Evolutionary conservation across 2,113 vertebrate genomes (phyloP), one percentile per base, ranked within the genome.

Genomic region (Abramis brama): DNA sequence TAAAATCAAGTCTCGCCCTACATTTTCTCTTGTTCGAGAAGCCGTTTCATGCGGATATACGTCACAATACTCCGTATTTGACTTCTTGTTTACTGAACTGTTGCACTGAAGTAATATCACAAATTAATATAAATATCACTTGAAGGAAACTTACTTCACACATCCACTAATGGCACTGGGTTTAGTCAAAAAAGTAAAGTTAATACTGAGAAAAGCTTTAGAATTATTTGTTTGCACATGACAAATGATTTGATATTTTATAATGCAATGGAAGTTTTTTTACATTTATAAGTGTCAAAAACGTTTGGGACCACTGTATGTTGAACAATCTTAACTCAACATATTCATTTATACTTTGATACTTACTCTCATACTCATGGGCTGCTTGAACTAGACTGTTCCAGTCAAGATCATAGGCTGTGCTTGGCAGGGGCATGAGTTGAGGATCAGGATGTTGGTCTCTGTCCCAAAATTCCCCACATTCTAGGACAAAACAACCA

Each of bases 311-410:
- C 17, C 36, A 73, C 10, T 45, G 55, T 30, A 30, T 45, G 25
- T 64, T 57, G n/a, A 17, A 68, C 8, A 78, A 23, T 36, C 60
- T 15, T 39, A 23, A 23, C 36, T 82, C n/a, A 23, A 68, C 10
- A 59, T 57, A 33, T 39, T 25, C 9, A 83, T 62, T 82, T 77
- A 15, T 57, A 3, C 39, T 62, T 68, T 79, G 9, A 60, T 47
- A 74, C 77, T 89, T 89, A 95, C 95, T 93, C 92, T 96, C 94
- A 0, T 94, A 96, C 0, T 94, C 95, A 84, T 95, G 94, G 30
- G 95, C 95, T 0, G 94, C 94, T 0, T 89, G 94, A 12, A 96
- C 94, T 47, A 96, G 88, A 86, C 93, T 95, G 80, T 94, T 93
- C 95, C 95, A 96, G 77, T 96, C 94, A 0, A 95, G 91, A 30